Evolutionary conservation across 1,140 invertebrate genomes (phyloP), one percentile per base, ranked within the genome.

Genomic region (Plodia interpunctella): DNA sequence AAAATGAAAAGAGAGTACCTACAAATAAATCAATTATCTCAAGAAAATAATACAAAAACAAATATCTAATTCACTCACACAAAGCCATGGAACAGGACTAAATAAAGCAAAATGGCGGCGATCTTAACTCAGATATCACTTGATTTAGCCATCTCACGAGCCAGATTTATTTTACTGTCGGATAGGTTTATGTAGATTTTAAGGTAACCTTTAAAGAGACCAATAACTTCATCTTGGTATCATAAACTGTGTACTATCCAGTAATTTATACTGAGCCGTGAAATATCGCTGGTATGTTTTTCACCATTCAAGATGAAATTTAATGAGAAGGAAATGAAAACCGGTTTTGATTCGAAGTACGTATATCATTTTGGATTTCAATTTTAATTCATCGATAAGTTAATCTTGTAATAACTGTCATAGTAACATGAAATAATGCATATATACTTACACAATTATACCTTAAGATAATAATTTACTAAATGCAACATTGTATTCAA

Each of bases 131-230:
- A 70, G 83, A 86, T 86, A 86, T 59, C 60, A 51, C 62, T 75
- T 84, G 83, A 86, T 86, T 86, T 83, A 86, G 74, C 55, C 71
- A 81, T 77, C 70, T 70, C 63, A 70, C 19, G 55, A 30, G 57
- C 59, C 60, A 70, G 76, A 86, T 81, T 86, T 86, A 83, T 78
- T 62, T 60, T 59, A 54, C 52, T 55, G 63, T 50, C 25, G 30
- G 63, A 69, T 71, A 72, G 72, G 68, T 86, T 83, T 86, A 86
- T 74, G 75, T 59, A 65, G 74, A 60, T 50, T 20, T 53, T 60
- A 60, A 55, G 2, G 52, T 55, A 30, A 60, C 59, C 53, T 55
- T 59, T 59, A 15, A 44, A 44, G 38, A 44, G 0, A 15, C 10
- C 8, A 44, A 44, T 44, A 44, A 44, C 10, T 32, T 32, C 30